phyloP scores from a whole-genome alignment of 2,113 vertebrate species.

The Rhabdomys dilectus region DNA sequence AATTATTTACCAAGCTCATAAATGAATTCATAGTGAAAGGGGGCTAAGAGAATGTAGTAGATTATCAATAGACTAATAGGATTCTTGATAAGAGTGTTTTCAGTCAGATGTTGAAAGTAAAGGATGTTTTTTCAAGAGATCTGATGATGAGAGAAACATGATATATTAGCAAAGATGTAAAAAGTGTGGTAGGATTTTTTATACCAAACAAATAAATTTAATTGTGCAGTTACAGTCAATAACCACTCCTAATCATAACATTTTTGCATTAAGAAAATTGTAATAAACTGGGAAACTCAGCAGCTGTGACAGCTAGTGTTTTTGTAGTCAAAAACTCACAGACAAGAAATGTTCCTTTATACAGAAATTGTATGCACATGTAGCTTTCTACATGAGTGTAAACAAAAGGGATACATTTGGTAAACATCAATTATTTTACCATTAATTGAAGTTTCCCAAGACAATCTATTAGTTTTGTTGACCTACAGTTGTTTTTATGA shows the following conservation, averaged over 20 bases:
- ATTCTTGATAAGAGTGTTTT: background rate
- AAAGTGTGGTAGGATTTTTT: constrained; percentile 47
- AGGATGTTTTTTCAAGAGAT: constrained; percentile 2
- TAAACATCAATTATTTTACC: background rate
- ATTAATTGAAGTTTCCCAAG: background rate
- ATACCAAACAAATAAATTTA: constrained; percentile 99
- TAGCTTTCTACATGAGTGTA: background rate
- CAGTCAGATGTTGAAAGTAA: background rate
- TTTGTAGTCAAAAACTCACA: background rate
- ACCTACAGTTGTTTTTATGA: background rate
- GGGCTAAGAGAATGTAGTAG: background rate
- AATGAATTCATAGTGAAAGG: background rate
- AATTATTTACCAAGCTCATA: background rate
- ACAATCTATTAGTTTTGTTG: background rate
- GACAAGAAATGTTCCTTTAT: background rate
- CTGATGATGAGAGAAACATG: background rate
- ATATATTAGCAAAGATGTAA: background rate
- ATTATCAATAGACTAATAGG: background rate
- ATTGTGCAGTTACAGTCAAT: constrained; percentile 99
- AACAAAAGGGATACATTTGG: background rate
- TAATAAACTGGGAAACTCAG: constrained; percentile 89
- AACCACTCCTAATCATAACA: constrained; percentile 98
- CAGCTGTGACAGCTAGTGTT: background rate
- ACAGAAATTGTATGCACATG: background rate
- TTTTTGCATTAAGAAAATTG: constrained; percentile 97